These are phyloP conservation scores for Ditylenchus dipsaci DNA, from an alignment of 1,140 invertebrate species.

Conservation along the genomic window DNA sequence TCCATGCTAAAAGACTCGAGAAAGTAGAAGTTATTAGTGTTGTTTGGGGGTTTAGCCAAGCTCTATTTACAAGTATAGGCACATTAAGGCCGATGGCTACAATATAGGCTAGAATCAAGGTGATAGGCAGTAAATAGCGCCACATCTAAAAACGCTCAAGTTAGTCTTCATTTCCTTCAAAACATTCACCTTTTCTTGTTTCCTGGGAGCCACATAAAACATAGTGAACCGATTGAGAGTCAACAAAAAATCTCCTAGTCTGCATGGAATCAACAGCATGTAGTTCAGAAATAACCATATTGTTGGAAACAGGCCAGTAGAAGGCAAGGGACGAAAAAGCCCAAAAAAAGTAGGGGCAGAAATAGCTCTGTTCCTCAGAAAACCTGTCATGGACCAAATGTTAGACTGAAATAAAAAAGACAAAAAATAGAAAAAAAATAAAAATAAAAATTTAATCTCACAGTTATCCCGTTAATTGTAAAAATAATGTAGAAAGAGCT, in stretches of 20 bases:
- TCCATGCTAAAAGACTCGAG: not conserved
- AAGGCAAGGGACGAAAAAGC: not conserved
- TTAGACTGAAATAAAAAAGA: not conserved
- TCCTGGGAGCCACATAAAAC: not conserved
- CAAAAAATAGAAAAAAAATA: not conserved
- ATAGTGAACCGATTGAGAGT: not conserved
- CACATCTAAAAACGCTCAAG: slow-evolving; percentile 4
- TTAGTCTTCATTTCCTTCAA: not conserved
- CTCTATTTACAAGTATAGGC: not conserved
- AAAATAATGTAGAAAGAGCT: not conserved
- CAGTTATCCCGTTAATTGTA: not conserved
- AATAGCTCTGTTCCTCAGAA: not conserved
- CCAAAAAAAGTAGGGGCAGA: not conserved
- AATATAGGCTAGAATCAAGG: not conserved
- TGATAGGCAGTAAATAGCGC: not conserved
- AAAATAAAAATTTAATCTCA: not conserved
- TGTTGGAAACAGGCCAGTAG: not conserved
- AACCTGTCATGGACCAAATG: not conserved
- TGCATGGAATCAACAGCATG: not conserved
- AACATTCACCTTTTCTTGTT: not conserved
- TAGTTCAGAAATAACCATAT: not conserved
- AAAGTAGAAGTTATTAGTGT: not conserved
- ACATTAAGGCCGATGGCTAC: not conserved
- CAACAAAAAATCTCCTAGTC: not conserved
- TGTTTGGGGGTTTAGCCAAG: not conserved